Evolutionary conservation across 1,140 invertebrate genomes (phyloP).

Genomic region (Trypoxylus dichotomus): DNA sequence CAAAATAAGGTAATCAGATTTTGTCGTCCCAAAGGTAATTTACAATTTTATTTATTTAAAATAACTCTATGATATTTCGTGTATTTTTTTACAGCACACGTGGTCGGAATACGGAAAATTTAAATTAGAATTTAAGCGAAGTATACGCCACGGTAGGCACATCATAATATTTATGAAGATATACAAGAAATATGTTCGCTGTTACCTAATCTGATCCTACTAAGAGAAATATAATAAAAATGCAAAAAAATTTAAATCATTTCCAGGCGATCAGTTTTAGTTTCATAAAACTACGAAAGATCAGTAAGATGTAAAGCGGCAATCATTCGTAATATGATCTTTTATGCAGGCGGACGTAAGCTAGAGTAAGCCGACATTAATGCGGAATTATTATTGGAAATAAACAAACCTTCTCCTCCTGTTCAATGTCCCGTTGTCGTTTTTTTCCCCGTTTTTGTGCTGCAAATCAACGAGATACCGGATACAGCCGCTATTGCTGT

Average conservation of each 20-base stretch:
- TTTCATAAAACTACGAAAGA: background rate
- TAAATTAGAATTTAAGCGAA: background rate
- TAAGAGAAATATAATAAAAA: background rate
- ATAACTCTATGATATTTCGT: constrained; percentile 4
- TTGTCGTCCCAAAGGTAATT: constrained; percentile 13
- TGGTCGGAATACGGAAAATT: constrained; percentile 8
- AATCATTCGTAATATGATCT: background rate
- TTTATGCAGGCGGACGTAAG: background rate
- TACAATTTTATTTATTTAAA: constrained; percentile 24
- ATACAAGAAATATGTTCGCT: background rate
- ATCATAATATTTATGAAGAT: background rate
- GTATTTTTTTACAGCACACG: constrained; percentile 1
- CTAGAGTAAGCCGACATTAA: constrained; percentile 3
- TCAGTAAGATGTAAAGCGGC: background rate
- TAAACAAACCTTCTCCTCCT: constrained; percentile 5
- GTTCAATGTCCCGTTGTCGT: constrained; percentile 11
- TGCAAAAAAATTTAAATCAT: too few species aligned
- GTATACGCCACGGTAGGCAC: background rate
- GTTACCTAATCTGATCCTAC: background rate
- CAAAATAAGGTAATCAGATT: constrained; percentile 20
- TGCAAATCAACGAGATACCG: constrained; percentile 15
- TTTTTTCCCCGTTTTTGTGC: constrained; percentile 10
- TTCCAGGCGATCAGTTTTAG: too few species aligned
- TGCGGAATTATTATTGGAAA: constrained; percentile 21
- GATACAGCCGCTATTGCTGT: constrained; percentile 2